Conservation (phyloP, 2,888 invertebrate genomes). For the Ashinkailepas kermadecensis region DNA sequence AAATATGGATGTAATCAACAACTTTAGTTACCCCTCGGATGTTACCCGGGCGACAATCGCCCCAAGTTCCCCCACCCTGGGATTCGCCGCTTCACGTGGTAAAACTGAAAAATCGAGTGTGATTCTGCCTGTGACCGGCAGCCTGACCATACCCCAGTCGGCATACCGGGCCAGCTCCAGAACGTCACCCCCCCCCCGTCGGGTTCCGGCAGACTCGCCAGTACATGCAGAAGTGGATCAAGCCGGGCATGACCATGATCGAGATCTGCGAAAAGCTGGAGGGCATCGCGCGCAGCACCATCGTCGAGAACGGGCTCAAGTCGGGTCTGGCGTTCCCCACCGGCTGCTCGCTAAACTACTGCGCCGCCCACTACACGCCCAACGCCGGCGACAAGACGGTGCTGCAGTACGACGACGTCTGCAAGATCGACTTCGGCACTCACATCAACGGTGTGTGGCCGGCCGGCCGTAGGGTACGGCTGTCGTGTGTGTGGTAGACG, state of each 20-base stretch:
- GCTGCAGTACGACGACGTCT: slow-evolving; percentile 80
- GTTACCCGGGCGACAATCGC: no score
- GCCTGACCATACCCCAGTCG: no score
- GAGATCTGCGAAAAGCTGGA: slow-evolving; percentile 96
- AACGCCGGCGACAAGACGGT: slow-evolving; percentile 97
- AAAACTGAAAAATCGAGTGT: no score
- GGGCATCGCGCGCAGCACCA: slow-evolving; percentile 78
- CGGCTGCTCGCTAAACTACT: slow-evolving; percentile 97
- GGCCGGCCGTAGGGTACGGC: no score
- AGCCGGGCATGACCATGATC: slow-evolving; percentile 99
- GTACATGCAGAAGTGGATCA: slow-evolving; percentile 86
- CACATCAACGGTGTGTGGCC: slow-evolving; percentile 70
- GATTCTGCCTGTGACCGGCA: no score
- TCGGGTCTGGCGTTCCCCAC: slow-evolving; percentile 95
- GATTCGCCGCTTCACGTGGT: no score
- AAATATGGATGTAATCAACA: no score
- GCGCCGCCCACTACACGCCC: slow-evolving; percentile 98
- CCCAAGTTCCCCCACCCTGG: no score
- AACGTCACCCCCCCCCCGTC: no score
- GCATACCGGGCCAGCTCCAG: no score
- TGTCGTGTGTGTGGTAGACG: no score
- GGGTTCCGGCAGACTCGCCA: slow-evolving; percentile 60
- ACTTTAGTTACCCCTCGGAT: no score
- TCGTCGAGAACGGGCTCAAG: slow-evolving; percentile 88
- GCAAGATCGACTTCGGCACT: slow-evolving; percentile 97